phyloP scores from a whole-genome alignment of 2,113 vertebrate species.

The Pachycephala philippinensis region DNA sequence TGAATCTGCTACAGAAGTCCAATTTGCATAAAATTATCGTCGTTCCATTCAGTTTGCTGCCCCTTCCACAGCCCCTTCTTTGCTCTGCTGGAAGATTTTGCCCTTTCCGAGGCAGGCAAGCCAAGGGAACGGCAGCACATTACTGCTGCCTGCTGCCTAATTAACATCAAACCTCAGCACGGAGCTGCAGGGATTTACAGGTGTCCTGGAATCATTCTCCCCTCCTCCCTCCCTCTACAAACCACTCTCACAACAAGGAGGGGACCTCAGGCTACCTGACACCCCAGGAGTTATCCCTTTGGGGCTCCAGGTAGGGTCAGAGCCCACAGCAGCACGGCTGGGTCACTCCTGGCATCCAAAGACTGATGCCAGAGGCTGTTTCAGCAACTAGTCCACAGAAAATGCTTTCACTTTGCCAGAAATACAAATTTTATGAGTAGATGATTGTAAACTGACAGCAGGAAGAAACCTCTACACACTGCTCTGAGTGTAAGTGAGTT shows the following conservation, averaged over 20 bases:
- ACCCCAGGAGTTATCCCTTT: neutral
- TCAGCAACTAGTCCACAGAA: slow-evolving; percentile 14
- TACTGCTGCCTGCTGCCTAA: slow-evolving; percentile 67
- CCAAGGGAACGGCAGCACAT: slow-evolving; percentile 57
- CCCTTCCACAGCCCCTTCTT: slow-evolving; percentile 55
- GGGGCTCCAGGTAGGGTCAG: neutral
- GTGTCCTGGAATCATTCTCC: slow-evolving; percentile 54
- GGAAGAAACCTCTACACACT: neutral
- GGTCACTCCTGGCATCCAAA: neutral
- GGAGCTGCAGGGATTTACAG: slow-evolving; percentile 69
- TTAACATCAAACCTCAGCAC: slow-evolving; percentile 70
- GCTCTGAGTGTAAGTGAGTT: neutral
- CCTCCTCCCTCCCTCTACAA: neutral
- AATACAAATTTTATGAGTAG: neutral
- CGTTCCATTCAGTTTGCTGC: slow-evolving; percentile 65
- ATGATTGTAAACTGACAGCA: neutral
- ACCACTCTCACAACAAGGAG: slow-evolving; percentile 45
- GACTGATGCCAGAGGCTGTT: slow-evolving; percentile 22
- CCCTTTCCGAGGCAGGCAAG: slow-evolving; percentile 59
- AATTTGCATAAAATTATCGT: slow-evolving; percentile 72
- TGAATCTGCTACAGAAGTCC: slow-evolving; percentile 56
- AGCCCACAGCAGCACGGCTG: slow-evolving; percentile 18
- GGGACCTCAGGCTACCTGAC: slow-evolving; percentile 48
- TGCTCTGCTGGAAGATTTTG: slow-evolving; percentile 63
- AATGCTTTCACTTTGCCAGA: slow-evolving; percentile 15